A percentile compares a stretch with the other conserved stretches of the same genome.
Conservation (phyloP, 2,113 vertebrate species). For the Actenoides hombroni region DNA sequence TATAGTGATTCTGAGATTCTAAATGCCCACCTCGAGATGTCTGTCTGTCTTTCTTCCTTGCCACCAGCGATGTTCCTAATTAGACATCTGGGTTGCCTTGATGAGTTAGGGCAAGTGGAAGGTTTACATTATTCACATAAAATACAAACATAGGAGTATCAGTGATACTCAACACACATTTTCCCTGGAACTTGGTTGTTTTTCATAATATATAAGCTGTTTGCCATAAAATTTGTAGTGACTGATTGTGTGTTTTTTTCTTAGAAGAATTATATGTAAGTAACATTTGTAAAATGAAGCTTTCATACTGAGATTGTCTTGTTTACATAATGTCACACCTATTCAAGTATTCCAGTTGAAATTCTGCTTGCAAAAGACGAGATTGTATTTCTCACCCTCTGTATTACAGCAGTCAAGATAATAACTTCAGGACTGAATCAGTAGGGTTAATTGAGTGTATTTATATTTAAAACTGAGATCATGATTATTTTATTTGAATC, state of each 20-base stretch:
- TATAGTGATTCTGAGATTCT: neutral
- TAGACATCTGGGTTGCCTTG: neutral
- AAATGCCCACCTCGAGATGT: neutral
- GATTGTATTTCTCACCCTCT: neutral
- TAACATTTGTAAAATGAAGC: neutral
- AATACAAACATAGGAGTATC: neutral
- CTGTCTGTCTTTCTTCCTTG: neutral
- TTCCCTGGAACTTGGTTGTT: neutral
- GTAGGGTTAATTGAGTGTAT: neutral
- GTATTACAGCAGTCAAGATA: neutral
- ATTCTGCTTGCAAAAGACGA: neutral
- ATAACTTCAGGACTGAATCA: neutral
- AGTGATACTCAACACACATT: neutral
- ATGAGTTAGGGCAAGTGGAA: neutral
- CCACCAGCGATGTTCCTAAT: neutral
- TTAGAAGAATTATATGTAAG: neutral
- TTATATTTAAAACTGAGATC: neutral
- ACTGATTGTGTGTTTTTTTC: neutral
- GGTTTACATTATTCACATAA: neutral
- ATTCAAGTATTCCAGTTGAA: neutral
- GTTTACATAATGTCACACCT: neutral
- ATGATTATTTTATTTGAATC: neutral
- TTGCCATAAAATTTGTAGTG: neutral
- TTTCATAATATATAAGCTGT: neutral
- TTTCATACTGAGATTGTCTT: neutral